These are phyloP conservation scores for Lapara coniferarum DNA, from an alignment of 2,888 invertebrate genomes.

Conservation along the genomic window DNA sequence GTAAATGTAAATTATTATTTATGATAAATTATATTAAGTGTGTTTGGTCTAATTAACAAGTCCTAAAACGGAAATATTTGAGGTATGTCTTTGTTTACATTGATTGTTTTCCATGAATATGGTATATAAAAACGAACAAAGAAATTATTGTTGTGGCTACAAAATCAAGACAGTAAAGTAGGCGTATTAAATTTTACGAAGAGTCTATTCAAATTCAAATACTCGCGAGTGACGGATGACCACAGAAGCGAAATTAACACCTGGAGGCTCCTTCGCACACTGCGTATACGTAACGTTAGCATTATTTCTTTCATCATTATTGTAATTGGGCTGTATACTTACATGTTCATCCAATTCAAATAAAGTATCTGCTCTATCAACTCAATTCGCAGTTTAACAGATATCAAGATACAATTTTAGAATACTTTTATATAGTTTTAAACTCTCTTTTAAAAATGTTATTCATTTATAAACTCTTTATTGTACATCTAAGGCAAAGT, in stretches of 20 bases:
- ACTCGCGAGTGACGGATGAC: background rate
- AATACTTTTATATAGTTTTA: too few relatives aligned
- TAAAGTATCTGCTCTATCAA: too few relatives aligned
- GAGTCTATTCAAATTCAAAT: conserved; percentile 9
- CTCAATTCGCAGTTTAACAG: background rate
- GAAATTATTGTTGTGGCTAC: background rate
- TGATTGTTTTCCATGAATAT: background rate
- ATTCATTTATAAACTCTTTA: too few relatives aligned
- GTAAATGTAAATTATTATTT: too few relatives aligned
- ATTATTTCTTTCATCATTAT: background rate
- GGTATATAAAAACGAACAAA: background rate
- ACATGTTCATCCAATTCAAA: too few relatives aligned
- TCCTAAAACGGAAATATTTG: too few relatives aligned
- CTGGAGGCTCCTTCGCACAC: background rate
- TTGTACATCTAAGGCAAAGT: too few relatives aligned
- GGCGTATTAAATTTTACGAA: background rate
- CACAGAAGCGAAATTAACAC: conserved; percentile 18
- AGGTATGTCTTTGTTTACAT: too few relatives aligned
- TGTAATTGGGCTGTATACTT: too few relatives aligned
- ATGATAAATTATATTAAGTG: too few relatives aligned
- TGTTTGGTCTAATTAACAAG: too few relatives aligned
- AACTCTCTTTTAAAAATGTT: too few relatives aligned
- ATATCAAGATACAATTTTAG: background rate
- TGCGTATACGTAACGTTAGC: background rate
- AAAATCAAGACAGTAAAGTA: conserved; percentile 9